Evolutionary conservation across 1,140 invertebrate genomes (phyloP).

Genomic region (Rhysida immarginata): DNA sequence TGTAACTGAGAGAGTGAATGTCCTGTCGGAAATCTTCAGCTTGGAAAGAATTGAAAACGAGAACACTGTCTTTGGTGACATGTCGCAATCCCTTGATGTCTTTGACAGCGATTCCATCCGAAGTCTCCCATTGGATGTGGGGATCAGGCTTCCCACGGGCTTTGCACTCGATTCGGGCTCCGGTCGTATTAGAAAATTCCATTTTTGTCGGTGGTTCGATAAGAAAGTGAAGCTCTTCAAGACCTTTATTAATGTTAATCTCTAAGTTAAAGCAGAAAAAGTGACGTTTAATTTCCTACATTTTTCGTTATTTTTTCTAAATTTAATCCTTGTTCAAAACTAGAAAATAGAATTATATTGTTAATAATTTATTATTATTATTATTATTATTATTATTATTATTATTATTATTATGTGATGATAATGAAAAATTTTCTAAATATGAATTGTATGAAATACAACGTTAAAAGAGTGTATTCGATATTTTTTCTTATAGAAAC

Average conservation of each 20-base stretch:
- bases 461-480: background rate
- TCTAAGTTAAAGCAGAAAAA: too few species aligned
- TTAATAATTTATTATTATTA: too few species aligned
- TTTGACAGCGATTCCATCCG: background rate
- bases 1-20: slow-evolving; percentile 24
- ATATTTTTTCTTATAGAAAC: too few species aligned
- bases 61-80: background rate
- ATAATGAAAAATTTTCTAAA: too few species aligned
- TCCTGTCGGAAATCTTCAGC: slow-evolving; percentile 16
- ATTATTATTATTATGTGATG: too few species aligned
- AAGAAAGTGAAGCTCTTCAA: too few species aligned
- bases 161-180: background rate
- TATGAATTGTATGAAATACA: background rate
- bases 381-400: too few species aligned
- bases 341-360: too few species aligned
- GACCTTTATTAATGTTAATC: too few species aligned
- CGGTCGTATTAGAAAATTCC: slow-evolving; percentile 1
- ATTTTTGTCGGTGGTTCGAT: background rate
- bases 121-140: background rate
- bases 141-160: background rate
- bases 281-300: too few species aligned
- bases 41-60: slow-evolving; percentile 15
- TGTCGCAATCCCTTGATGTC: background rate
- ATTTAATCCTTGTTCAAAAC: too few species aligned
- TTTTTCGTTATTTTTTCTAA: too few species aligned